A percentile compares a stretch with the other conserved stretches of the same genome.
Evolutionary conservation across 2,888 invertebrate species (phyloP).

Genomic region (Drosophila robusta): DNA sequence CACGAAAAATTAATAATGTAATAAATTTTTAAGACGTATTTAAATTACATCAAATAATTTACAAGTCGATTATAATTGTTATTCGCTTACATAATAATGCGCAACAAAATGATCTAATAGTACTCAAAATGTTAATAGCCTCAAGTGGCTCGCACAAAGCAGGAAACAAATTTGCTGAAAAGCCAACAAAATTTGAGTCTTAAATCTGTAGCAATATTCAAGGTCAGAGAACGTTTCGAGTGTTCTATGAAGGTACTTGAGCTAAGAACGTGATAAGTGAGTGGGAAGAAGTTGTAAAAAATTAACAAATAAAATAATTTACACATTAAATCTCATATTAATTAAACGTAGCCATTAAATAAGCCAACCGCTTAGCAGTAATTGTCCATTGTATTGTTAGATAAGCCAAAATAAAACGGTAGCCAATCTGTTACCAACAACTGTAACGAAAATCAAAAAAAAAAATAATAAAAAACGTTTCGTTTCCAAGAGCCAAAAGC

Average conservation of each 20-base stretch:
- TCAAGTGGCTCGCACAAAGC: slow-evolving; percentile 49
- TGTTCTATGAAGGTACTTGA: slow-evolving; percentile 42
- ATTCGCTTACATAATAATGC: slow-evolving; percentile 29
- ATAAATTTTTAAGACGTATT: slow-evolving; percentile 29
- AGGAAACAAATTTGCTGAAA: slow-evolving; percentile 59
- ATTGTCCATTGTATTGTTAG: slow-evolving; percentile 15
- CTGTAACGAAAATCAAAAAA: slow-evolving; percentile 20
- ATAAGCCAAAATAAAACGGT: slow-evolving; percentile 27
- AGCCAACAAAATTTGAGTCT: slow-evolving; percentile 1
- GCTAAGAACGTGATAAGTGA: slow-evolving; percentile 37
- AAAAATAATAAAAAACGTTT: slow-evolving; percentile 9
- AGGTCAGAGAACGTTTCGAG: slow-evolving; percentile 55
- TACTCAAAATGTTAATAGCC: slow-evolving; percentile 22
- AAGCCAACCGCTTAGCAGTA: not conserved
- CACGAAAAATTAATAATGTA: not conserved
- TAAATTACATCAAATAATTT: slow-evolving; percentile 13
- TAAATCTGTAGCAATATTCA: slow-evolving; percentile 54
- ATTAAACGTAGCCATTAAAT: slow-evolving; percentile 8
- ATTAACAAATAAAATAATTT: slow-evolving; percentile 10
- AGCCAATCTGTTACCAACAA: slow-evolving; percentile 30
- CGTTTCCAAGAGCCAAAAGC: slow-evolving; percentile 15
- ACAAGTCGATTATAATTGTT: slow-evolving; percentile 1
- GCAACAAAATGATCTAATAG: slow-evolving; percentile 27
- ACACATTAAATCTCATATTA: slow-evolving; percentile 1
- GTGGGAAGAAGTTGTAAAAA: slow-evolving; percentile 28